Conservation (phyloP, 2,888 invertebrate species). For the Teleogryllus oceanicus region DNA sequence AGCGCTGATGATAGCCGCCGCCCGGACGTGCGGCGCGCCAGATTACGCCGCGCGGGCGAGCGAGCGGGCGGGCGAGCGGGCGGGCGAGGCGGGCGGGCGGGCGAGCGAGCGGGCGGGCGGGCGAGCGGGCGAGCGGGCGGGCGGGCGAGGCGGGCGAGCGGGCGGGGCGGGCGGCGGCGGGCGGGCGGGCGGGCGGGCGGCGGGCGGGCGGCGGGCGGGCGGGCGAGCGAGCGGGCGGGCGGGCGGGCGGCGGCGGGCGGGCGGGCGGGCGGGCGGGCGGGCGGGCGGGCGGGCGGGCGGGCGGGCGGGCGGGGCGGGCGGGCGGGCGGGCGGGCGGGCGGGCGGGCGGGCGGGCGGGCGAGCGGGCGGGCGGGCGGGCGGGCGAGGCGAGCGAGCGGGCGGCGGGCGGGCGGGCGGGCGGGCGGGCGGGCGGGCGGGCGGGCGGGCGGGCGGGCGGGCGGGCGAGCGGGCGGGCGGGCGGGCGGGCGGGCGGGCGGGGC, state of each 20-base stretch:
- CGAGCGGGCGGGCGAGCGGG: neutral
- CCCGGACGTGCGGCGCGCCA: neutral
- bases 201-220: too few relatives aligned
- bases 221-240: too few relatives aligned
- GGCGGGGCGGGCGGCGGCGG: neutral
- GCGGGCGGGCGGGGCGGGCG: neutral
- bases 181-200: neutral
- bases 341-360: neutral
- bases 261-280: neutral
- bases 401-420: neutral
- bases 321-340: neutral
- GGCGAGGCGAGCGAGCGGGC: neutral
- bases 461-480: too few relatives aligned
- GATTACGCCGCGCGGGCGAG: neutral
- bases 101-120: neutral
- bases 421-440: too few relatives aligned
- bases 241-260: neutral
- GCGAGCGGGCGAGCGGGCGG: too few relatives aligned
- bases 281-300: neutral
- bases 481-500: too few relatives aligned
- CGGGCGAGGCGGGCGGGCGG: neutral
- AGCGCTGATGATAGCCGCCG: neutral
- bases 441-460: neutral
- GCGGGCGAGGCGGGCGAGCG: neutral
- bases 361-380: neutral